Base-by-base conservation (phyloP, 2,888 invertebrate genomes). In the Meliscaeva auricollis region DNA sequence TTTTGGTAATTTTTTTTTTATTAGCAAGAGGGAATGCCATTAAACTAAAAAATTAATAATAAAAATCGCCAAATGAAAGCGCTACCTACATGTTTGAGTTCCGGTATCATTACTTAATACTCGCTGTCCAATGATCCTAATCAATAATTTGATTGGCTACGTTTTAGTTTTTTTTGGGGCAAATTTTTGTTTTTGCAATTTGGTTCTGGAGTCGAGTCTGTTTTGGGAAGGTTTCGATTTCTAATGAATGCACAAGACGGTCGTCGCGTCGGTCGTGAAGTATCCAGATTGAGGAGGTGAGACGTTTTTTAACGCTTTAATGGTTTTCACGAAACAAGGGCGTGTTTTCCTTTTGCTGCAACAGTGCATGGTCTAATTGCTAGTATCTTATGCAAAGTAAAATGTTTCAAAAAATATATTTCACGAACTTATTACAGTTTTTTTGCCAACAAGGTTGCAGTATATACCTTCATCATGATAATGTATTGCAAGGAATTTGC, bases 81-180 rank as follows among this genome's bases (percentile, higher is more conserved):
- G 41, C 30, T 38, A 56, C 9, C 13, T 7, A 41, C 60, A 26
- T 46, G 15, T 44, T 20, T 13, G 8, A 84, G 83, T 84, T 84
- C 83, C 83, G 83, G 79, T 75, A 84, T 84, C 70, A 79, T 79
- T 84, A 75, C 74, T 70, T 79, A 79, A 75, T 66, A 32, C 38
- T 26, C 17, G 48, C 32, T 62, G 69, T 58, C 66, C 75, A 84
- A 70, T 79, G 79, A 79, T 84, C 70, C 70, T 79, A 74, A 84
- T 84, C 74, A 32, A 35, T 15, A 20, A 20, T 30, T 81, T 70
- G 56, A 74, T 73, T 78, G 69, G 58, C n/a, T n/a, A n/a, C n/a
- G n/a, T n/a, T 72, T 76, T 7, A 32, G 66, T 30, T 56, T 58
- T 11, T 56, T 81, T 69, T 48, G n/a, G n/a, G 38, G 46, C 44